Evolutionary conservation across 2,888 invertebrate species (phyloP), one percentile per base, ranked within the genome.

Genomic region (Erannis defoliaria): DNA sequence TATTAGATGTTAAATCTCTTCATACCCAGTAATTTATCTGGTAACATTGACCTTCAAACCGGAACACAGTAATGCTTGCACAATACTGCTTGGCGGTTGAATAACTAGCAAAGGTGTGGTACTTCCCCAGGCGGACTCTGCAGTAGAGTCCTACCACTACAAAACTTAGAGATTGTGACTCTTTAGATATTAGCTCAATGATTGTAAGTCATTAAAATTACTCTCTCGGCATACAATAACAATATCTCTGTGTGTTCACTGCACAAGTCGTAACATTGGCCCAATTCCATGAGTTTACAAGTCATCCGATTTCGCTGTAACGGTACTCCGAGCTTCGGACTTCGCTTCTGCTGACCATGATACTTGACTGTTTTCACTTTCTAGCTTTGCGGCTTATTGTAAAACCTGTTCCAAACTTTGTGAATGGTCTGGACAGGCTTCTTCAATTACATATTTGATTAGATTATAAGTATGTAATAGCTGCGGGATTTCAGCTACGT

Each of bases 291-390:
- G 80, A 79, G 81, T 80, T 80, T 71, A 79, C 79, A 74, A 80
- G 84, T 81, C 82, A 81, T 82, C 78, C 76, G 86, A 86, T 89
- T 88, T 89, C 88, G 86, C 87, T 70, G 82, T 90, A 91, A 90
- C 92, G 90, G 91, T 89, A 88, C 78, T 65, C 60, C 42, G 56
- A 49, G 57, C 63, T 56, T 56, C 57, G 62, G 42, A 49, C 43
- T 37, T 16, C 26, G 40, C 62, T 42, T 33, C 33, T 33, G 33
- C 54, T 62, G 49, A 61, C 67, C 62, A 59, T 55, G 72, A 73
- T 75, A 73, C 74, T 64, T 74, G 67, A 71, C 71, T 74, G 77
- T 80, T 71, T 85, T 90, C 88, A 90, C 90, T 91, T 91, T 91
- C 90, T 77, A 78, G 76, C 80, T 83, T 81, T 75, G 70, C 58